Conservation (phyloP, 2,888 invertebrate genomes). For the Yponomeuta malinellus region DNA sequence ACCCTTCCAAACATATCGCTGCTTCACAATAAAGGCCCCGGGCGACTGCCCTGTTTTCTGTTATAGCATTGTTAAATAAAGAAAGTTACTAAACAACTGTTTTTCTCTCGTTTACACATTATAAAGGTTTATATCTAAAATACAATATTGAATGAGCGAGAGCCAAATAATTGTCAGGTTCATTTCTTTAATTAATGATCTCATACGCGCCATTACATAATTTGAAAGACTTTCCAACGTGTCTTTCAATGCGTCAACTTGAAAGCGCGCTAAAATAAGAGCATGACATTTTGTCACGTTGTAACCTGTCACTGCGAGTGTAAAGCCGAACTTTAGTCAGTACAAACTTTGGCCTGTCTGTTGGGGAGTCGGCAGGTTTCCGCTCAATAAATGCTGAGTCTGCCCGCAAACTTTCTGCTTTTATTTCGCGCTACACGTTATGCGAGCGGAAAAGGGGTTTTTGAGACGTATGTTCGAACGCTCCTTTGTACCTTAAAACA, state of each 20-base stretch:
- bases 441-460: neutral
- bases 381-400: conserved; percentile 45
- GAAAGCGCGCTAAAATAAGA: too few species aligned
- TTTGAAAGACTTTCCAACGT: too few species aligned
- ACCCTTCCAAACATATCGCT: too few species aligned
- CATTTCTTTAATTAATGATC: too few species aligned
- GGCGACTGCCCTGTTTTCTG: too few species aligned
- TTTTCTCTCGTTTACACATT: neutral
- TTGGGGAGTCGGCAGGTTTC: conserved; percentile 33
- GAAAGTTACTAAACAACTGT: too few species aligned
- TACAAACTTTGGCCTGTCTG: conserved; percentile 39
- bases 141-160: neutral
- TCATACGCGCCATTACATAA: too few species aligned
- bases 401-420: conserved; percentile 25
- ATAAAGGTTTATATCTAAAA: neutral
- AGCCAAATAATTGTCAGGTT: neutral
- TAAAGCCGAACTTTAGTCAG: conserved; percentile 30
- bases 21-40: too few species aligned
- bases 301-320: conserved; percentile 23
- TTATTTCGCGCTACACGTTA: neutral
- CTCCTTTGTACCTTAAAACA: too few species aligned
- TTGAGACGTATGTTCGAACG: neutral
- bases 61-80: too few species aligned
- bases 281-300: conserved; percentile 1
- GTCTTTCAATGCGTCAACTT: too few species aligned